Percentiles rank a stretch among this genome's conserved stretches.
These are phyloP conservation scores for Mustelus asterias DNA, from an alignment of 2,113 vertebrate species.

Conservation along the genomic window DNA sequence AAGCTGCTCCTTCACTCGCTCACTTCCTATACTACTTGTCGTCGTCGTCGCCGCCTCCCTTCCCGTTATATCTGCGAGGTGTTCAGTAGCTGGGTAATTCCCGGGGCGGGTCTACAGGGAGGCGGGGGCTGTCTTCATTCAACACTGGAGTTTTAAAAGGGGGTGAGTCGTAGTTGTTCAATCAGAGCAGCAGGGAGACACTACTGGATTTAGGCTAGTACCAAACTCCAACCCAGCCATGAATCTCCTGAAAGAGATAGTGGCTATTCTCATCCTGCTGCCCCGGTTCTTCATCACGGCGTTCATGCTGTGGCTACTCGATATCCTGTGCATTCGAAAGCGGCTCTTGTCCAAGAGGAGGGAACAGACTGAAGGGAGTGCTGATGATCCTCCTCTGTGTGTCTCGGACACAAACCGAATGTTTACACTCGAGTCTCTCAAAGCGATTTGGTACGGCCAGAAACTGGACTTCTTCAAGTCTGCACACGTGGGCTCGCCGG, in stretches of 20 bases:
- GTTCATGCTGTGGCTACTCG: conserved; percentile 88
- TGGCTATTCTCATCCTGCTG: conserved; percentile 83
- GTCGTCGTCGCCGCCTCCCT: too few species aligned
- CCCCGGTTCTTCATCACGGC: conserved; percentile 91
- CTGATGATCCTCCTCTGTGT: conserved; percentile 87
- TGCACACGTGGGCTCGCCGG: conserved; percentile 75
- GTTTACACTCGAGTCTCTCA: conserved; percentile 89
- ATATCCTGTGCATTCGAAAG: conserved; percentile 89
- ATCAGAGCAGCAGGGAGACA: background rate
- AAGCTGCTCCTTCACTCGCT: background rate
- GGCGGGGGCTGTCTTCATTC: conserved; percentile 30
- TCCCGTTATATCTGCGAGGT: background rate
- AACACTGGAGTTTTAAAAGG: conserved; percentile 18
- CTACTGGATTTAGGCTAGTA: background rate
- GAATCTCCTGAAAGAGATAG: conserved; percentile 76
- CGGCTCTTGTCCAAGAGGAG: conserved; percentile 72
- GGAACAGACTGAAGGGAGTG: conserved; percentile 40
- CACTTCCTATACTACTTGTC: background rate
- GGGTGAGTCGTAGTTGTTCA: background rate
- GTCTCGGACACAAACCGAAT: conserved; percentile 92
- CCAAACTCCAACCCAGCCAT: conserved; percentile 59
- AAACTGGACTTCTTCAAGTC: conserved; percentile 94
- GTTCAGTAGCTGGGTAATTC: background rate
- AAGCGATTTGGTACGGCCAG: conserved; percentile 94
- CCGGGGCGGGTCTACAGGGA: conserved; percentile 14